A percentile compares a stretch with the other conserved stretches of the same genome.
Conservation (phyloP, 1,140 invertebrate genomes). For the Temnothorax nylanderi region DNA sequence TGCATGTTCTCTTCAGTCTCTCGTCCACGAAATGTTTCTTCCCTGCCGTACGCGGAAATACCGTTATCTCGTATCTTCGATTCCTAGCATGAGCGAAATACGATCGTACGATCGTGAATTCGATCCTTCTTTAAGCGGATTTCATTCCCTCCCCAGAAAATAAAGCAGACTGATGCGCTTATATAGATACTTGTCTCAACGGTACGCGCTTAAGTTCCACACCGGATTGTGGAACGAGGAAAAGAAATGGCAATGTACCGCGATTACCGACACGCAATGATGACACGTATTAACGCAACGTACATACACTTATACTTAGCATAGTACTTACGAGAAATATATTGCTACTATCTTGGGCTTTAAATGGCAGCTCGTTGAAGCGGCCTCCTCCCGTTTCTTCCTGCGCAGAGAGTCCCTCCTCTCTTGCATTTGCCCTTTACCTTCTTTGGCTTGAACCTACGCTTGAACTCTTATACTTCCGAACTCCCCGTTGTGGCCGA, state of each 20-base stretch:
- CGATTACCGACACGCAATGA: constrained; percentile 10
- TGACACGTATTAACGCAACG: constrained; percentile 13
- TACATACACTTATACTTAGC: constrained; percentile 36
- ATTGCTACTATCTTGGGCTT: background rate
- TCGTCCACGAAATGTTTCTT: constrained; percentile 3
- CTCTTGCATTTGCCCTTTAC: background rate
- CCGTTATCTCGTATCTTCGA: background rate
- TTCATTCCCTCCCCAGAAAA: background rate
- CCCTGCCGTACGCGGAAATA: background rate
- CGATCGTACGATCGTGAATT: background rate
- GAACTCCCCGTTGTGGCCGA: background rate
- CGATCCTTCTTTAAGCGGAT: background rate
- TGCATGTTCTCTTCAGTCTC: background rate
- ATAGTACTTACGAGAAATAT: constrained; percentile 16
- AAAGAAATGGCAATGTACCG: background rate
- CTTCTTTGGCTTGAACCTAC: background rate
- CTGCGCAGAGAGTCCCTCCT: background rate
- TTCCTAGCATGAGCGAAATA: constrained; percentile 2
- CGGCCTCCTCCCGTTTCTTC: background rate
- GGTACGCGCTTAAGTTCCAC: background rate
- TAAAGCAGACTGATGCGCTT: background rate
- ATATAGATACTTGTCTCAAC: background rate
- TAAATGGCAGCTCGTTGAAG: background rate
- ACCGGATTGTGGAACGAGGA: background rate
- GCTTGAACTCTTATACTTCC: background rate